Evolutionary conservation across 2,888 invertebrate species (phyloP).

Genomic region (Odontomyia ornata): DNA sequence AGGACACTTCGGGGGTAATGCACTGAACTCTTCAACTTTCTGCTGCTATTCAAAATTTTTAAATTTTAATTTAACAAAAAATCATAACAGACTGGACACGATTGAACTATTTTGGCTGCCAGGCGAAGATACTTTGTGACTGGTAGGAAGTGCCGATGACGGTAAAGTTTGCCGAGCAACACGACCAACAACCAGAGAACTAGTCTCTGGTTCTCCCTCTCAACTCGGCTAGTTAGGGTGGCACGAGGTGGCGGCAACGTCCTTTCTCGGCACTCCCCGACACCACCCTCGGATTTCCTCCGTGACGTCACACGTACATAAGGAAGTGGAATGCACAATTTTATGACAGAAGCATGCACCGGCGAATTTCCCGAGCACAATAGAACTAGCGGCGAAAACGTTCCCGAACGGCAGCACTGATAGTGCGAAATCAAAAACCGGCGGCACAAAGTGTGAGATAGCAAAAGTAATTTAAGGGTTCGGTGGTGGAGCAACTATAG

Average conservation of each 20-base stretch:
- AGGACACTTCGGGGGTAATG: conserved; percentile 16
- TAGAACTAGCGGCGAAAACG: background rate
- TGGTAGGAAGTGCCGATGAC: conserved; percentile 28
- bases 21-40: background rate
- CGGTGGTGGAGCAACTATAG: background rate
- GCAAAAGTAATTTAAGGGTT: background rate
- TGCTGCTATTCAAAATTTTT: background rate
- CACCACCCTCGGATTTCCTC: conserved; percentile 3
- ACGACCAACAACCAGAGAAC: conserved; percentile 4
- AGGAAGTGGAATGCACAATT: conserved; percentile 9
- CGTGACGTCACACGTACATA: conserved; percentile 35
- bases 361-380: conserved; percentile 23
- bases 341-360: conserved; percentile 21
- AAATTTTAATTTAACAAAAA: background rate
- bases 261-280: background rate
- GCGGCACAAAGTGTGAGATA: background rate
- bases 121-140: conserved; percentile 8
- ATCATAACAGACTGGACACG: background rate
- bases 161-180: conserved; percentile 13
- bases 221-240: conserved; percentile 2
- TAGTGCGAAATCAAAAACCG: background rate
- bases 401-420: conserved; percentile 4
- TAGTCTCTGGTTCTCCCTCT: background rate
- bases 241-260: background rate
- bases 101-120: background rate